These are phyloP conservation scores for Leptinotarsa rubiginosa DNA, from an alignment of 2,888 invertebrate genomes.

Conservation along the genomic window DNA sequence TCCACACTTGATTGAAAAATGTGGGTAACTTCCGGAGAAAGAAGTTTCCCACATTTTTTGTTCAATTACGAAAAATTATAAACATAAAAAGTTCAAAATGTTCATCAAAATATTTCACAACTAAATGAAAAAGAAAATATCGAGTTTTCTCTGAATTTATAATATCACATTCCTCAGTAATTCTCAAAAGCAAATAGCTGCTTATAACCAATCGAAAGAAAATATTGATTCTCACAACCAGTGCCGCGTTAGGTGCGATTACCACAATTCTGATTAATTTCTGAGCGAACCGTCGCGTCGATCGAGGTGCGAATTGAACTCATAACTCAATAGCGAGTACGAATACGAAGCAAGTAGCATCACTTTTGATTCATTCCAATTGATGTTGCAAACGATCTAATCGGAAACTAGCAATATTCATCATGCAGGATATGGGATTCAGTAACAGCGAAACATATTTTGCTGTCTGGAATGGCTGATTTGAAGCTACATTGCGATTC, in stretches of 20 bases:
- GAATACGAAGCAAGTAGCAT: constrained; percentile 33
- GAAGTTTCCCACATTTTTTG: no score
- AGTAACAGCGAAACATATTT: constrained; percentile 17
- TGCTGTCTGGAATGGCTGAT: background rate
- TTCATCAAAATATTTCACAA: no score
- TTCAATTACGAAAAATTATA: no score
- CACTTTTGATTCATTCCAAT: constrained; percentile 50
- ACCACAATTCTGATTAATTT: constrained; percentile 10
- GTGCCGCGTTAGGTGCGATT: background rate
- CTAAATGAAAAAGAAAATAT: no score
- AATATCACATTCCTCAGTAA: no score
- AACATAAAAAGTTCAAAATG: no score
- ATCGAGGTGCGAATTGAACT: constrained; percentile 8
- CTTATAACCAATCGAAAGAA: no score
- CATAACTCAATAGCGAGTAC: constrained; percentile 29
- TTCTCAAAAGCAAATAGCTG: no score
- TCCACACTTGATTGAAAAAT: no score
- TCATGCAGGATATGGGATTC: constrained; percentile 34
- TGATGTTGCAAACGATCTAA: constrained; percentile 47
- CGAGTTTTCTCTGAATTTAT: no score
- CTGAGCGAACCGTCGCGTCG: constrained; percentile 10
- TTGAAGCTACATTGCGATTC: background rate
- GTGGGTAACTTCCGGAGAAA: no score
- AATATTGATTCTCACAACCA: background rate
- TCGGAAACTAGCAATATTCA: constrained; percentile 50